Conservation (phyloP, 2,113 vertebrate species). For the Poecilia latipinna region DNA sequence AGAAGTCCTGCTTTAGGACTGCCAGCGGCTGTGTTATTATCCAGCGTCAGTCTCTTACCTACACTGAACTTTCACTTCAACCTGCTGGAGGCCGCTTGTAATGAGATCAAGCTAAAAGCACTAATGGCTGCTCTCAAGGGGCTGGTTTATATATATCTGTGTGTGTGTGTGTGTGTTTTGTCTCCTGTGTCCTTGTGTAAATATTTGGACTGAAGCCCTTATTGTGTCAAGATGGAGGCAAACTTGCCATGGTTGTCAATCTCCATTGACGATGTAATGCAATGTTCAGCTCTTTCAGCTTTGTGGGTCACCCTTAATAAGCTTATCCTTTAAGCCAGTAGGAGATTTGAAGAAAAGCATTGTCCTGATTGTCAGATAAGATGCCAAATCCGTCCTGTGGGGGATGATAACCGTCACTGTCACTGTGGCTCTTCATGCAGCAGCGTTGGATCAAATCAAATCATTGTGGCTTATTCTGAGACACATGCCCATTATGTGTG, state of each 20-base stretch:
- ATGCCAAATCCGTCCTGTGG: slow-evolving; percentile 60
- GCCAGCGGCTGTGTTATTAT: slow-evolving; percentile 33
- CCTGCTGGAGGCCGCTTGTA: slow-evolving; percentile 31
- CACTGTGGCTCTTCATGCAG: slow-evolving; percentile 45
- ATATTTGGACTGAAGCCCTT: slow-evolving; percentile 41
- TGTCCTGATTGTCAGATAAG: slow-evolving; percentile 75
- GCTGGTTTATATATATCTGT: not conserved
- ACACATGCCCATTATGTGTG: slow-evolving; percentile 6
- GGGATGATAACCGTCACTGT: slow-evolving; percentile 60
- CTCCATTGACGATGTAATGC: slow-evolving; percentile 56
- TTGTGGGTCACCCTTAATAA: slow-evolving; percentile 65
- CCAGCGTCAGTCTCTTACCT: slow-evolving; percentile 30
- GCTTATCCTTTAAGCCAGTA: slow-evolving; percentile 74
- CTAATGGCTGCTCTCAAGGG: slow-evolving; percentile 13
- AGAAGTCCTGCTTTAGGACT: slow-evolving; percentile 33
- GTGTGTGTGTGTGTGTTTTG: not conserved
- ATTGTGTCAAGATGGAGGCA: slow-evolving; percentile 23
- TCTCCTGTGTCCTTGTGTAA: slow-evolving; percentile 17
- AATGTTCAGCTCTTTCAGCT: slow-evolving; percentile 62
- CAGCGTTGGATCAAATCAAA: slow-evolving; percentile 60
- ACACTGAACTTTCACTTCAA: slow-evolving; percentile 28
- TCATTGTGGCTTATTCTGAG: slow-evolving; percentile 10
- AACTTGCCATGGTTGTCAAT: slow-evolving; percentile 44
- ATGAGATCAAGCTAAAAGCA: slow-evolving; percentile 49
- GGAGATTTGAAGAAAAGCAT: slow-evolving; percentile 60